Conservation (phyloP, 2,113 vertebrate species). For the Fregata magnificens region DNA sequence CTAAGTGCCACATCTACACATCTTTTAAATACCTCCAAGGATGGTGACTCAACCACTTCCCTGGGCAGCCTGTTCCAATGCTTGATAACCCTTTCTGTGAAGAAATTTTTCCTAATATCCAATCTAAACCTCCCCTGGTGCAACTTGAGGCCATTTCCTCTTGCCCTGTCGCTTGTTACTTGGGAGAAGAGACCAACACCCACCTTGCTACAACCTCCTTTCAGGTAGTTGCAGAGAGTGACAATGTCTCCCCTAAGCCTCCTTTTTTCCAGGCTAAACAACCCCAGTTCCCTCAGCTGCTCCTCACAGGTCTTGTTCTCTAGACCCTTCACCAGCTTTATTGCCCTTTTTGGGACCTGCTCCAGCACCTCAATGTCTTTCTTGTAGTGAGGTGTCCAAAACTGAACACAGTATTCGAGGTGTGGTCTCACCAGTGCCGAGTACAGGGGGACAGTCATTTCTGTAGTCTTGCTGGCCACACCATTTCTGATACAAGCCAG, state of each 20-base stretch:
- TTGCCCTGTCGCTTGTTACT: not conserved
- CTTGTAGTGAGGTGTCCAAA: not conserved
- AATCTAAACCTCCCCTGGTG: not conserved
- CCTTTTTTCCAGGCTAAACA: too few relatives aligned
- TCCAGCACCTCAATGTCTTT: not conserved
- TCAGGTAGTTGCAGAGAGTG: too few relatives aligned
- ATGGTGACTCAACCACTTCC: not conserved
- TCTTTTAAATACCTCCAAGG: not conserved
- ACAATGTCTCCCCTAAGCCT: too few relatives aligned
- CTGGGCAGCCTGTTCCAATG: not conserved
- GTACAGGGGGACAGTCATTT: accelerated
- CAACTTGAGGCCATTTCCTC: not conserved
- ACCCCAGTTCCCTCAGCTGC: too few relatives aligned
- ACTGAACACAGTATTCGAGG: accelerated
- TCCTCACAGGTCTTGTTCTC: too few relatives aligned
- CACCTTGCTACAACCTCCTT: too few relatives aligned
- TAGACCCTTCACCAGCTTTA: too few relatives aligned
- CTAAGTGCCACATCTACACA: not conserved
- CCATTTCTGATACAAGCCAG: not conserved
- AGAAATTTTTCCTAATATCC: not conserved
- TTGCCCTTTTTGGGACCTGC: not conserved
- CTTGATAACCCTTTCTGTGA: not conserved
- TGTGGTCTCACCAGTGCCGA: accelerated
- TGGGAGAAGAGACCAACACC: not conserved
- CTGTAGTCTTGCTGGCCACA: not conserved